Percentiles rank a stretch among this genome's conserved stretches.
These are phyloP conservation scores for Hippocampus zosterae DNA, from an alignment of 2,113 vertebrate genomes.

Conservation along the genomic window DNA sequence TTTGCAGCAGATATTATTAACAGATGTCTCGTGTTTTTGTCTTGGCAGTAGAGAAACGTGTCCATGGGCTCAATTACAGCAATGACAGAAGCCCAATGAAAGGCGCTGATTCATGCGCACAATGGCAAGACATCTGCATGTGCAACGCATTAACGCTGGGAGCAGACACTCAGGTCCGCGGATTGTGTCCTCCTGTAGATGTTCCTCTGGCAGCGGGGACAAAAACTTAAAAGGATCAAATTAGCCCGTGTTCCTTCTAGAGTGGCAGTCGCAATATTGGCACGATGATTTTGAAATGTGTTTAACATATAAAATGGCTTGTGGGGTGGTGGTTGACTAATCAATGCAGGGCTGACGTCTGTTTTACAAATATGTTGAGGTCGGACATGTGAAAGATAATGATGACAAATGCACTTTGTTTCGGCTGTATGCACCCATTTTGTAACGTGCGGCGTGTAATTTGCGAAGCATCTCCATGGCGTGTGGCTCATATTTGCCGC, in stretches of 20 bases:
- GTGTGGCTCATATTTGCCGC: conserved; percentile 52
- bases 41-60: conserved; percentile 55
- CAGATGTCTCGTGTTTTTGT: conserved; percentile 71
- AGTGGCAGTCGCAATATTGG: conserved; percentile 6
- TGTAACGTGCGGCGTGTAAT: conserved; percentile 36
- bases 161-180: conserved; percentile 47
- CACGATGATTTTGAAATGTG: conserved; percentile 5
- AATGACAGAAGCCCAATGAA: conserved; percentile 65
- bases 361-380: conserved; percentile 29
- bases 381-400: conserved; percentile 21
- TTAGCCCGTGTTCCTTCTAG: conserved; percentile 8
- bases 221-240: conserved; percentile 24
- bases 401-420: conserved; percentile 40
- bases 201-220: conserved; percentile 30
- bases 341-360: conserved; percentile 30
- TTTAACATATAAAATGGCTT: not conserved
- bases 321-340: conserved; percentile 2
- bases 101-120: conserved; percentile 60
- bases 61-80: conserved; percentile 69
- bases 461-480: conserved; percentile 30
- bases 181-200: conserved; percentile 52
- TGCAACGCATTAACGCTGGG: conserved; percentile 63
- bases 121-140: conserved; percentile 69
- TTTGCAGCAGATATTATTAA: conserved; percentile 68
- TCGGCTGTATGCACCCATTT: conserved; percentile 40